phyloP scores from a whole-genome alignment of 2,797 vertebrate genomes.

The Enteromius mattozi region DNA sequence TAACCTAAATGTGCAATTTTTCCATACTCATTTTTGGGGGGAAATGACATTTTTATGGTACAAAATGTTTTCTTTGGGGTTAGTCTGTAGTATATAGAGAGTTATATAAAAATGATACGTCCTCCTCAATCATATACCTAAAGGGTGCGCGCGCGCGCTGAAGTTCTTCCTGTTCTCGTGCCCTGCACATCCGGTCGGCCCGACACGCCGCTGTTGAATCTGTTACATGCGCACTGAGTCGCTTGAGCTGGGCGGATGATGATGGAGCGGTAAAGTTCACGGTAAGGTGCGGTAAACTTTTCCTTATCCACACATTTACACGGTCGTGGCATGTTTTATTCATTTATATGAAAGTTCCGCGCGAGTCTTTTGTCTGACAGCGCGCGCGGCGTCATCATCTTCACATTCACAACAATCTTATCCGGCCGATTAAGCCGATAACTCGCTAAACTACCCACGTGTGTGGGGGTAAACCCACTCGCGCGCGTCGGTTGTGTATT shows the following conservation, averaged over 20 bases:
- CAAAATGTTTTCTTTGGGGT: not conserved
- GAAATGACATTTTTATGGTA: not conserved
- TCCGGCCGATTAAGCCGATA: not conserved
- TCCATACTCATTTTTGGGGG: not conserved
- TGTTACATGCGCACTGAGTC: conserved; percentile 28
- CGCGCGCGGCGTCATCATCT: not conserved
- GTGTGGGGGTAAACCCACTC: not conserved
- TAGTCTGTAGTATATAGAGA: not conserved
- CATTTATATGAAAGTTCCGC: conserved; percentile 4
- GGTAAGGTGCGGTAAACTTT: conserved; percentile 40
- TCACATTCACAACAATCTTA: conserved; percentile 14
- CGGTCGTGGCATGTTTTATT: not conserved
- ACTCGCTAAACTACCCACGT: not conserved
- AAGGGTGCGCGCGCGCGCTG: not conserved
- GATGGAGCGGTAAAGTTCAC: conserved; percentile 53
- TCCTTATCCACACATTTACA: not conserved
- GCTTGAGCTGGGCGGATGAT: conserved; percentile 21
- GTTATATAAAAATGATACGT: not conserved
- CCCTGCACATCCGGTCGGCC: conserved; percentile 59
- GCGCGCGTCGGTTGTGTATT: too few relatives aligned
- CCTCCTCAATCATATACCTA: not conserved
- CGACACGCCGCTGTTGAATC: conserved; percentile 73
- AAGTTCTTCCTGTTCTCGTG: conserved; percentile 69
- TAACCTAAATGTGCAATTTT: not conserved
- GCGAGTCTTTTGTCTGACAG: conserved; percentile 20